A percentile compares a stretch with the other conserved stretches of the same genome.
Evolutionary conservation across 2,113 vertebrate species (phyloP).

Genomic region (Epinephelus moara): DNA sequence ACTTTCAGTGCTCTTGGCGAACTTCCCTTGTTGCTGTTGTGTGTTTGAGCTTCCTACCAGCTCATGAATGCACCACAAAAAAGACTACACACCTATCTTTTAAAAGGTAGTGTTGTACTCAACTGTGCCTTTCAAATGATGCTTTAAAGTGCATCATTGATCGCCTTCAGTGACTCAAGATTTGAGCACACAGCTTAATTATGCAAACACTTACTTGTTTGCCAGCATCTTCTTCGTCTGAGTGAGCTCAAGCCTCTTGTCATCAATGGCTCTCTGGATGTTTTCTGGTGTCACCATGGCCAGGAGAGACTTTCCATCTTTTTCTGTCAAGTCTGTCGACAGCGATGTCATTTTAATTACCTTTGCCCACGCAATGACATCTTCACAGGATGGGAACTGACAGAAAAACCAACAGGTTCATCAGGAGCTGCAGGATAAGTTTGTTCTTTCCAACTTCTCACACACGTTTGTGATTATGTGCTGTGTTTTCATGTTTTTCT

Average conservation of each 20-base stretch:
- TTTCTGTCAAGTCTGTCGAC: not conserved
- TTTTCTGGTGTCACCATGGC: conserved; percentile 41
- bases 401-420: not conserved
- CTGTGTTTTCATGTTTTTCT: not conserved
- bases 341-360: conserved; percentile 27
- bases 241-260: conserved; percentile 35
- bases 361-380: conserved; percentile 31
- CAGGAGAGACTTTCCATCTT: conserved; percentile 56
- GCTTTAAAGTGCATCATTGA: no score
- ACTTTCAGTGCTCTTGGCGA: no score
- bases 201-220: conserved; percentile 35
- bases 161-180: no score
- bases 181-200: no score
- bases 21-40: no score
- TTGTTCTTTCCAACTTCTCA: not conserved
- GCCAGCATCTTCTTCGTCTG: conserved; percentile 15
- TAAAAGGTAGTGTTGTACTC: no score
- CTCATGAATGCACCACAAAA: not conserved
- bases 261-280: not conserved
- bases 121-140: no score
- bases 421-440: no score
- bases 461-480: not conserved
- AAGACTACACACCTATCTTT: no score
- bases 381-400: conserved; percentile 63
- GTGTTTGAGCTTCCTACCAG: no score